Evolutionary conservation across 2,113 vertebrate genomes (phyloP), one percentile per base, ranked within the genome.

Genomic region (Erythrocercus mccallii): DNA sequence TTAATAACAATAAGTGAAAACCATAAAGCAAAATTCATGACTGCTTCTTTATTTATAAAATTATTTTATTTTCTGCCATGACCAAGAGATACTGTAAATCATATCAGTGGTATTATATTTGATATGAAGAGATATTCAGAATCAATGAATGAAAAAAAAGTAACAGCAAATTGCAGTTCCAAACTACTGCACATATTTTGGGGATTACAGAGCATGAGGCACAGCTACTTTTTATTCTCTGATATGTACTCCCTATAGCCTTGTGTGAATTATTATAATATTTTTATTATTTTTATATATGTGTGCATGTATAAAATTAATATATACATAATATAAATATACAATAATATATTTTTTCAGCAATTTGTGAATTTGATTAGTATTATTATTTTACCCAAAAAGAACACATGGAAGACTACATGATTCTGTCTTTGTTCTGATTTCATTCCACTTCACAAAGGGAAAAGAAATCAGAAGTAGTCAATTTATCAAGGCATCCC

Each of bases 201-300:
- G 17, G 4, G 25, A 40, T 66, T 90, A 57, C 5, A 81, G 25
- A 66, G 8, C 42, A 53, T 8, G 11, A 12, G 4, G 21, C 5
- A 28, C 24, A 80, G 21, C 10, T 54, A 25, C 8, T 53, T 89
- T 77, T 83, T 17, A 18, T 74, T 77, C 16, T 51, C 17, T 74
- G 14, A 0, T 47, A 27, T 18, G 6, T 1, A 30, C 1, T 84
- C 10, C 10, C 6, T 62, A 12, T 45, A 38, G 7, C 4, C 13
- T 68, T 40, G 4, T 62, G 17, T 45, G 28, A 78, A 66, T 73
- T 7, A 24, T 15, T 56, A 22, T 21, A 72, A 23, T 31, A 33
- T 38, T 81, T 61, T 48, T 17, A 16, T 12, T 47, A 27, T 38
- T 30, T 69, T 12, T 44, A 25, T 54, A 33, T 22, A 27, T 61